These are phyloP conservation scores for Eubucco bourcierii DNA, from an alignment of 2,113 vertebrate genomes.

Conservation along the genomic window DNA sequence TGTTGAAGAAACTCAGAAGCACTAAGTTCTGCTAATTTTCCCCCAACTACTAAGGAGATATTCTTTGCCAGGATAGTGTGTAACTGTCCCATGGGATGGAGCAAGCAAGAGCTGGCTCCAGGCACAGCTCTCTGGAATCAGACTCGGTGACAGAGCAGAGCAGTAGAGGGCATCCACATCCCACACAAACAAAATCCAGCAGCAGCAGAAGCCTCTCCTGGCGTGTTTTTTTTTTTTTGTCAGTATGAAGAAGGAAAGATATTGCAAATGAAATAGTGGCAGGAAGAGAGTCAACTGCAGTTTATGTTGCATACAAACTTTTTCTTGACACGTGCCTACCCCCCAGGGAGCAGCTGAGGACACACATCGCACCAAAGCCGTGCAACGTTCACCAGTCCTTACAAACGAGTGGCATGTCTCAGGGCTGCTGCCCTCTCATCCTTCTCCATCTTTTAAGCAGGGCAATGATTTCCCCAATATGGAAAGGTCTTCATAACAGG, in stretches of 20 bases:
- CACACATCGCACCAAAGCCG: fast-evolving
- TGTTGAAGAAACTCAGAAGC: neutral
- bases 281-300: neutral
- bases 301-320: neutral
- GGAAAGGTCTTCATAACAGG: neutral
- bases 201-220: neutral
- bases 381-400: neutral
- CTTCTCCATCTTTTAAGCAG: neutral
- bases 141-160: neutral
- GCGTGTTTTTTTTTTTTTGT: neutral
- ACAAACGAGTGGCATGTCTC: fast-evolving
- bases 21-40: neutral
- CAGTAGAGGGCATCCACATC: slow-evolving; percentile 59
- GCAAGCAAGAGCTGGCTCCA: neutral
- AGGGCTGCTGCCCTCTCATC: neutral
- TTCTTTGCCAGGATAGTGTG: neutral
- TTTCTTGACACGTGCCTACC: neutral
- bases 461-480: neutral
- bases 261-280: neutral
- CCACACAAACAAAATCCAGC: neutral
- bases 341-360: neutral
- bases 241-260: neutral
- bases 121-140: neutral
- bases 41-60: neutral
- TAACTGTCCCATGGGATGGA: neutral